Evolutionary conservation across 2,888 invertebrate species (phyloP), one percentile per base, ranked within the genome.

Genomic region (Scrobipalpa atriplicella): DNA sequence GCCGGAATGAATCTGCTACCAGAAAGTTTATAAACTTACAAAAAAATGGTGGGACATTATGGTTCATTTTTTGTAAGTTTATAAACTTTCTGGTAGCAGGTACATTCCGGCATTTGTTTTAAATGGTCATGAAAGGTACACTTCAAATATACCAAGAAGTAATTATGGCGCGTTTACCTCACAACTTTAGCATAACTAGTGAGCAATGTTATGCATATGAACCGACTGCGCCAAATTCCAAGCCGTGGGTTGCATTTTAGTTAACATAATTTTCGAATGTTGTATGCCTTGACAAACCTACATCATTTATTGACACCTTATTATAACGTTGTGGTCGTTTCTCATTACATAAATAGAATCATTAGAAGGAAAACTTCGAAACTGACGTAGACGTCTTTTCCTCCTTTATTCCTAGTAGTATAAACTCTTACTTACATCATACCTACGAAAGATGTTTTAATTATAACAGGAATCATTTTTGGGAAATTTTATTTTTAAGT

Each of bases 241-340:
- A 1, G 19, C 52, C 10, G 11, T 21, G 19, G 18, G 11, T 19
- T 52, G 6, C 6, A 52, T 11, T 52, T 18, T 52, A 19, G 52
- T 21, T 47, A 47, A 5, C 47, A 43, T 43, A n/a, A 47, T 52
- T 18, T 52, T 60, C 65, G 67, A 66, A 67, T 62, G 68, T 56
- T 18, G 65, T 63, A 18, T 16, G 51, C 68, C 68, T 68, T 68
- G 68, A 66, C 66, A 63, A 58, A 36, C 47, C 18, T 52, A 1
- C 9, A 41, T 41, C 9, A 52, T 19, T 54, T 8, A 19, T 19
- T n/a, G 36, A 47, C n/a, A 16, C 16, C 47, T 16, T 58, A 29
- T 36, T 36, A 36, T 5, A 36, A 0, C 7, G 11, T 58, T 0
- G 13, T 58, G 11, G 6, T 19, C 10, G 52, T 16, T 47, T 47